Percentiles rank a stretch among this genome's conserved stretches.
phyloP scores from a whole-genome alignment of 1,140 invertebrate species.

The Cardiocondyla obscurior region DNA sequence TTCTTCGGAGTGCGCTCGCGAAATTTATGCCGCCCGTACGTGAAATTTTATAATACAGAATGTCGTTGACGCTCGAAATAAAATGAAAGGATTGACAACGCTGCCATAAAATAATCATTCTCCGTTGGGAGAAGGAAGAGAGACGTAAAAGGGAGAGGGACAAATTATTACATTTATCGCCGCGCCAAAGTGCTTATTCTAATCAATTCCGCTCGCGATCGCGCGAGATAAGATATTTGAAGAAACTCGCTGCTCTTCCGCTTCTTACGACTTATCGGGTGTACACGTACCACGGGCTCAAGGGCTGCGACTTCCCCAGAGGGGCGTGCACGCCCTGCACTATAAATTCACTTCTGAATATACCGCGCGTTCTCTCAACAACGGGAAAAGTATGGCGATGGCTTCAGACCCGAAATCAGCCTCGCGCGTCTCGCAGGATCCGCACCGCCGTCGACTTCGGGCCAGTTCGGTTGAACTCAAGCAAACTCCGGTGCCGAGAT shows the following conservation, averaged over 20 bases:
- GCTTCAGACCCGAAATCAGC: constrained; percentile 11
- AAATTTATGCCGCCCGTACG: not conserved
- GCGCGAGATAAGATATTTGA: not conserved
- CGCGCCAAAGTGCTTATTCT: not conserved
- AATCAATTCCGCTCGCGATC: not conserved
- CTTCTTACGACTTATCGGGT: constrained; percentile 4
- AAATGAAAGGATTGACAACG: constrained; percentile 8
- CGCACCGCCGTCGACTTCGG: not conserved
- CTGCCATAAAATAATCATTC: not conserved
- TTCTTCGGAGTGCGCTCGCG: not conserved
- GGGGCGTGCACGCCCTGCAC: not conserved
- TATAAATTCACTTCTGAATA: constrained; percentile 25
- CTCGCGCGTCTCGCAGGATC: not conserved
- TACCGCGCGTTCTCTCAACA: constrained; percentile 10
- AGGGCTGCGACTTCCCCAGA: not conserved
- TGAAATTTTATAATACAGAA: not conserved
- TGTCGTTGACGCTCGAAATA: not conserved
- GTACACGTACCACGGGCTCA: not conserved
- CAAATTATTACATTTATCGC: not conserved
- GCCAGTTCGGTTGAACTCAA: constrained; percentile 22
- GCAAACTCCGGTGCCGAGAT: constrained; percentile 37
- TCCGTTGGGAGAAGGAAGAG: not conserved
- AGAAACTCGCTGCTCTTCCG: not conserved
- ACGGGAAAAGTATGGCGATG: constrained; percentile 7
- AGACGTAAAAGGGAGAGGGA: not conserved